Percentiles rank a stretch among this genome's conserved stretches.
phyloP scores from a whole-genome alignment of 2,888 invertebrate genomes.

The Ethmia dodecea region DNA sequence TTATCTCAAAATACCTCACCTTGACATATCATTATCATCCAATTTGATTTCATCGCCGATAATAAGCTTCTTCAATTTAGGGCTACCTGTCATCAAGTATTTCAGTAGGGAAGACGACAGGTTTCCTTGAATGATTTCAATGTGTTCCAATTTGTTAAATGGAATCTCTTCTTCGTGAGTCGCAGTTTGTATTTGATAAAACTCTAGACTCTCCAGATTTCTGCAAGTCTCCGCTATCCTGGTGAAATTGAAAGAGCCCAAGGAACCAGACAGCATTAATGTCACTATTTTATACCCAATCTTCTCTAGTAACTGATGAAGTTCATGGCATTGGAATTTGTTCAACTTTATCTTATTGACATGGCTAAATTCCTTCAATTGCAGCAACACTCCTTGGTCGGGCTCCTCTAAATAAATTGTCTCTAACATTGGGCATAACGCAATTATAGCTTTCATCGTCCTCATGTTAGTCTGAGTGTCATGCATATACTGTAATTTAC shows the following conservation, averaged over 20 bases:
- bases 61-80: conserved; percentile 78
- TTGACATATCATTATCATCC: conserved; percentile 81
- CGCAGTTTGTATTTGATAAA: conserved; percentile 80
- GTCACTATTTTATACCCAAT: conserved; percentile 74
- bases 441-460: conserved; percentile 77
- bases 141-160: conserved; percentile 79
- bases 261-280: conserved; percentile 77
- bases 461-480: conserved; percentile 80
- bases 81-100: conserved; percentile 78
- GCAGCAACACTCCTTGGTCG: conserved; percentile 69
- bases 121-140: conserved; percentile 82
- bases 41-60: conserved; percentile 82
- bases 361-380: conserved; percentile 63
- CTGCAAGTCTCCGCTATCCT: conserved; percentile 78
- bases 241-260: conserved; percentile 77
- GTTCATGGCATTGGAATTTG: conserved; percentile 79
- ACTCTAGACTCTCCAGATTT: conserved; percentile 79
- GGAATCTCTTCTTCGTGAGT: conserved; percentile 75
- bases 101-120: conserved; percentile 76
- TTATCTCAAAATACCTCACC: conserved; percentile 71
- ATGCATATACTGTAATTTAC: conserved; percentile 82
- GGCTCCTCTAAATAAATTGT: conserved; percentile 82
- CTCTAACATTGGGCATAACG: conserved; percentile 79
- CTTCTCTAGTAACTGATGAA: conserved; percentile 75
- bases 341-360: conserved; percentile 79